Evolutionary conservation across 2,113 vertebrate genomes (phyloP), one percentile per base, ranked within the genome.

Genomic region (Pelvicachromis taeniatus): DNA sequence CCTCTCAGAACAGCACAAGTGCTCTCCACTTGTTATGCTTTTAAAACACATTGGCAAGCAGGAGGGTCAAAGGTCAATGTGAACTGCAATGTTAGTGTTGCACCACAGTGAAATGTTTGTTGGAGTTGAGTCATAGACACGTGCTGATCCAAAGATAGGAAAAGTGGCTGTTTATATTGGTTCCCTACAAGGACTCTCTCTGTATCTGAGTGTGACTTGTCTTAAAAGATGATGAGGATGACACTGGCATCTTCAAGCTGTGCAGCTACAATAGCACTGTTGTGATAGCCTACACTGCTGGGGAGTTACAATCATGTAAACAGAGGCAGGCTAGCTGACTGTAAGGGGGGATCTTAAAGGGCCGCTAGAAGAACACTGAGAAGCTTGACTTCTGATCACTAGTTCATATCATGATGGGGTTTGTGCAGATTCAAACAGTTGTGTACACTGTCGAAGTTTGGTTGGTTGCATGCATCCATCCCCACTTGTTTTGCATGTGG

Each of bases 221-320:
- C 40, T 86, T 79, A 61, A 78, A 85, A 52, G 80, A 85, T 63
- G 75, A 87, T 75, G 85, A 48, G 56, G 84, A 89, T 87, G 80
- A 85, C 61, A 40, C 77, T 77, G 80, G 21, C 78, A 48, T 87
- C 89, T 83, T 79, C 2, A 13, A 63, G 80, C 84, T 92, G 91
- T 54, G 19, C 80, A 54, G 77, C 87, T n/a, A 92, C 91, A 93
- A 91, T 79, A 53, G 58, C 16, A 3, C 26, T 88, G 84, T 89
- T 93, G 85, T 92, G 85, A 73, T 35, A 59, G 40, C 55, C 63
- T 83, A 59, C 12, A 13, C 65, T 87, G 63, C 80, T 29, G 35
- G 29, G 4, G 52, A 78, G 53, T 85, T 78, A 82, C 58, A 48
- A 81, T 82, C 38, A 14, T 78, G 77, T 87, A 38, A 84, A 90